Percentiles rank a stretch among this genome's conserved stretches.
Conservation (phyloP, 2,797 vertebrate genomes). For the Gallirallus australis region DNA sequence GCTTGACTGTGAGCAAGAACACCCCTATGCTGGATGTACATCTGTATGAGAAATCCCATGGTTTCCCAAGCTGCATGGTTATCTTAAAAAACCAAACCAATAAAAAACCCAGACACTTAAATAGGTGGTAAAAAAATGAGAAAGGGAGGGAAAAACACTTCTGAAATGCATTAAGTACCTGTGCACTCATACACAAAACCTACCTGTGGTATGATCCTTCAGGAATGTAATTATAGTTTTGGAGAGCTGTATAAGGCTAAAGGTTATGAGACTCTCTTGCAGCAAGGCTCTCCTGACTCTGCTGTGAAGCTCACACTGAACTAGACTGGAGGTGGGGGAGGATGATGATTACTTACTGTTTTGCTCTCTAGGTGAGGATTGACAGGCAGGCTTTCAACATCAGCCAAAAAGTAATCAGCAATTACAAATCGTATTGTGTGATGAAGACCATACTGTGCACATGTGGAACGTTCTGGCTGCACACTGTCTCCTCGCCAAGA, state of each 20-base stretch:
- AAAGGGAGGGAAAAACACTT: not conserved
- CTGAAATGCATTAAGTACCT: not conserved
- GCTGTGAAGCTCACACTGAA: not conserved
- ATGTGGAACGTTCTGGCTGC: not conserved
- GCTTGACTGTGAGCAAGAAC: not conserved
- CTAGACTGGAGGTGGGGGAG: not conserved
- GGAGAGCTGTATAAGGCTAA: not conserved
- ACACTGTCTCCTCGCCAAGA: not conserved
- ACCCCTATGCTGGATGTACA: not conserved
- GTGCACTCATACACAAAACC: not conserved
- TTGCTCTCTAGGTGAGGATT: not conserved
- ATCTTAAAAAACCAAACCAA: not conserved
- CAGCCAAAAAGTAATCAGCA: constrained; percentile 19
- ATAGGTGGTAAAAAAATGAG: not conserved
- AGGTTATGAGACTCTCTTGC: not conserved
- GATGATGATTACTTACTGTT: constrained; percentile 8
- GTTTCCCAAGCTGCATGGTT: not conserved
- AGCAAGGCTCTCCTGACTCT: not conserved
- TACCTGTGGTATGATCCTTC: not conserved
- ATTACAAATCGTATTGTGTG: not conserved
- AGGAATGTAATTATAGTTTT: not conserved
- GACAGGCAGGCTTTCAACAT: constrained; percentile 6
- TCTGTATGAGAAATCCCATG: not conserved
- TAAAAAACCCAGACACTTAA: not conserved
- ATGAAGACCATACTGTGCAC: not conserved